Evolutionary conservation across 2,797 vertebrate species (phyloP).

Genomic region (Spea hammondii): DNA sequence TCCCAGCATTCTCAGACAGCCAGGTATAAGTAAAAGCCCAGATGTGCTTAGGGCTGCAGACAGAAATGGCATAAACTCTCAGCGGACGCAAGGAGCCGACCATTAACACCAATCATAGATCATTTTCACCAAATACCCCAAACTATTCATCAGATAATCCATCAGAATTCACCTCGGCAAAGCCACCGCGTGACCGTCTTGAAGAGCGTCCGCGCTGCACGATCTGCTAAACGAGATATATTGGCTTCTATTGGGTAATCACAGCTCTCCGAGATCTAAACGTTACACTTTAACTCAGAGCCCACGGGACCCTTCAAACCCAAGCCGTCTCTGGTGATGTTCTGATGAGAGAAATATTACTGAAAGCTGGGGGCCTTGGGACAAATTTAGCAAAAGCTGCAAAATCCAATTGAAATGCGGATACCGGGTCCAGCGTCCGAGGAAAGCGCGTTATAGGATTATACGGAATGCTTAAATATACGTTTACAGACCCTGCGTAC

Average conservation of each 20-base stretch:
- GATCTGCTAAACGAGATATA: neutral
- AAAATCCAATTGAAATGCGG: constrained; percentile 70
- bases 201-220: neutral
- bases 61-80: too few relatives aligned
- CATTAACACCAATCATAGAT: too few relatives aligned
- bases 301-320: constrained; percentile 13
- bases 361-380: constrained; percentile 30
- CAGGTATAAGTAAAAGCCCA: too few relatives aligned
- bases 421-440: constrained; percentile 43
- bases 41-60: too few relatives aligned
- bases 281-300: constrained; percentile 20
- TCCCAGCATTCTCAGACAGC: too few relatives aligned
- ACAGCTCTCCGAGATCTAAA: constrained; percentile 1
- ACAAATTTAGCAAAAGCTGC: constrained; percentile 67
- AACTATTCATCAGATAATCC: too few relatives aligned
- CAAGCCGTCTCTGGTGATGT: constrained; percentile 5
- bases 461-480: neutral
- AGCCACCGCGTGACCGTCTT: neutral
- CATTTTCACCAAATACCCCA: too few relatives aligned
- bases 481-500: neutral
- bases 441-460: neutral
- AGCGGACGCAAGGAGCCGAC: too few relatives aligned
- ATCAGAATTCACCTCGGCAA: neutral
- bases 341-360: constrained; percentile 36
- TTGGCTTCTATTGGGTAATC: neutral